Percentiles rank a stretch among this genome's conserved stretches.
These are phyloP conservation scores for Leptura quadrifasciata DNA, from an alignment of 2,888 invertebrate genomes.

Conservation along the genomic window DNA sequence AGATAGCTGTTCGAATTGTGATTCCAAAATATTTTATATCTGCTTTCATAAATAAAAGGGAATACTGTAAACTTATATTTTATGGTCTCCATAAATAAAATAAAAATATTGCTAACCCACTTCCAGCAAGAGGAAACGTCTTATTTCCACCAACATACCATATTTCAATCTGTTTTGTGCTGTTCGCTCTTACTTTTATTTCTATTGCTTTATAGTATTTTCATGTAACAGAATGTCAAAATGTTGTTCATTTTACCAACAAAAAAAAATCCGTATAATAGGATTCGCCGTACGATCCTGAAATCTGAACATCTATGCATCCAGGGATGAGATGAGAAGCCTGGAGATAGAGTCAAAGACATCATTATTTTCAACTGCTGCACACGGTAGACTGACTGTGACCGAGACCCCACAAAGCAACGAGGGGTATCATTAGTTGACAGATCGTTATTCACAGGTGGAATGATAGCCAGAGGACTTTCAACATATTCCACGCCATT, in stretches of 20 bases:
- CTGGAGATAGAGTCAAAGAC: conserved; percentile 18
- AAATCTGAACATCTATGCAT: conserved; percentile 31
- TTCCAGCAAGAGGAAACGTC: neutral
- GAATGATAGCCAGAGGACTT: conserved; percentile 15
- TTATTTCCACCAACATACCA: conserved; percentile 2
- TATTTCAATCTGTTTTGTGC: conserved; percentile 14
- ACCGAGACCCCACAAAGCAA: conserved; percentile 78
- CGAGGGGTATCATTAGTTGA: conserved; percentile 45
- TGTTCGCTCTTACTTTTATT: conserved; percentile 14
- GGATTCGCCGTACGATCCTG: conserved; percentile 31
- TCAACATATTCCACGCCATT: conserved; percentile 5
- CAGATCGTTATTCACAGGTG: conserved; percentile 46
- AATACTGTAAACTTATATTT: neutral
- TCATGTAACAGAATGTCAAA: conserved; percentile 22
- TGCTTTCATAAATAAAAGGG: neutral
- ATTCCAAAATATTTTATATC: neutral
- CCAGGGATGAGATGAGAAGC: conserved; percentile 8
- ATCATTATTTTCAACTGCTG: conserved; percentile 39
- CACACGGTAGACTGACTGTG: conserved; percentile 51
- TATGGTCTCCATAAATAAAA: neutral
- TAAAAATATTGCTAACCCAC: neutral
- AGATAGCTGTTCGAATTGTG: neutral
- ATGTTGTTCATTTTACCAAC: conserved; percentile 16
- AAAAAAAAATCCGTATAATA: conserved; percentile 20
- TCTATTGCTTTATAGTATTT: conserved; percentile 35